Percentiles rank a stretch among this genome's conserved stretches.
These are phyloP conservation scores for Typhlichthys subterraneus DNA, from an alignment of 2,797 vertebrate species.

Conservation along the genomic window DNA sequence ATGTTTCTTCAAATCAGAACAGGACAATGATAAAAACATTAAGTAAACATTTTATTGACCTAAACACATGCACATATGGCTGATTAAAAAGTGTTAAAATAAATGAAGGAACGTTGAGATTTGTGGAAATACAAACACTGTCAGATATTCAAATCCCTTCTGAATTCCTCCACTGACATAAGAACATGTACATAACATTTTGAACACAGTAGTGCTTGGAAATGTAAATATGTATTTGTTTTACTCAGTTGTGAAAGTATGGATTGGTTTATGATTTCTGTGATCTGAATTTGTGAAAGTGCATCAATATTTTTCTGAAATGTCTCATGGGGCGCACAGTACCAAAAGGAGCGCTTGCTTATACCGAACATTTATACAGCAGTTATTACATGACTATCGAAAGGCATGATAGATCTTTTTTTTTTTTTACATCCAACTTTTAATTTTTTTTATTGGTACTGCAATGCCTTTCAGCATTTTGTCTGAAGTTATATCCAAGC, in stretches of 20 bases:
- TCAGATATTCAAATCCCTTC: constrained; percentile 63
- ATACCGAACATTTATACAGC: constrained; percentile 62
- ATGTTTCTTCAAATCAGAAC: constrained; percentile 34
- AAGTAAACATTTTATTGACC: constrained; percentile 81
- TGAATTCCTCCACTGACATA: constrained; percentile 39
- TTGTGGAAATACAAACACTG: constrained; percentile 62
- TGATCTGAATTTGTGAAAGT: constrained; percentile 61
- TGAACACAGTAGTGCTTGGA: constrained; percentile 57
- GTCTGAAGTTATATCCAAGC: constrained; percentile 37
- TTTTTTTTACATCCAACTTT: constrained; percentile 46
- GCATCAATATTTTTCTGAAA: constrained; percentile 53
- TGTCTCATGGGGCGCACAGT: constrained; percentile 20
- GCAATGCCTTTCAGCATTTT: constrained; percentile 33
- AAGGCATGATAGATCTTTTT: constrained; percentile 44
- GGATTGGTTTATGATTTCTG: constrained; percentile 7
- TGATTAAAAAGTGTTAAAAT: constrained; percentile 58
- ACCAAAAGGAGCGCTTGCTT: constrained; percentile 53
- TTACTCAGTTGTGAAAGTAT: no score
- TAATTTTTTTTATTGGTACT: constrained; percentile 11
- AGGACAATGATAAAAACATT: constrained; percentile 57
- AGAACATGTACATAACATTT: constrained; percentile 19
- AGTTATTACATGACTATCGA: constrained; percentile 55
- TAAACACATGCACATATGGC: constrained; percentile 79
- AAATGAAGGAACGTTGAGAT: constrained; percentile 69
- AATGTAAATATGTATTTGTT: background rate